Evolutionary conservation across 2,888 invertebrate genomes (phyloP).

Genomic region (Leptinotarsa peninsularis): DNA sequence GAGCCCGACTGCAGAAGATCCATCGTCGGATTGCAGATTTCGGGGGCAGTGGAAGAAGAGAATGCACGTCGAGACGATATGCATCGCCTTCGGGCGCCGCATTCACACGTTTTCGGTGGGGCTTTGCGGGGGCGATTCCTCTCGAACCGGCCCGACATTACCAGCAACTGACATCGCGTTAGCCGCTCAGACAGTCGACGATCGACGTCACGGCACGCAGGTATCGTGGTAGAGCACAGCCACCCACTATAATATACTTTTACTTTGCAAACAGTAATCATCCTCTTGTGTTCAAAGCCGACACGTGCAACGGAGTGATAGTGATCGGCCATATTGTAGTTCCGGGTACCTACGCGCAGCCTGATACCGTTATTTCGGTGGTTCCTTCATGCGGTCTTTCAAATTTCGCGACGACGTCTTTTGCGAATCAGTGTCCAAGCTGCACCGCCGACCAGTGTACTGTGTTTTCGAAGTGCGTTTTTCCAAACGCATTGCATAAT

Average conservation of each 20-base stretch:
- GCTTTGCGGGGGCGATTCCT: conserved; percentile 43
- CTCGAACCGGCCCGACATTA: conserved; percentile 43
- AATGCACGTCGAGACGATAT: conserved; percentile 50
- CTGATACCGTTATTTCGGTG: conserved; percentile 37
- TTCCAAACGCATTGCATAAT: conserved; percentile 57
- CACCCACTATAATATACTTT: conserved; percentile 45
- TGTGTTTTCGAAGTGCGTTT: conserved; percentile 48
- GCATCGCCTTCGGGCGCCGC: conserved; percentile 52
- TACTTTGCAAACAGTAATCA: conserved; percentile 38
- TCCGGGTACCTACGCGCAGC: conserved; percentile 34
- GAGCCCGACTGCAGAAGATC: conserved; percentile 37
- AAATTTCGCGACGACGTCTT: conserved; percentile 15
- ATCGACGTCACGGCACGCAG: conserved; percentile 45
- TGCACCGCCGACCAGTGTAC: conserved; percentile 33
- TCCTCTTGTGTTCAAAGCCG: conserved; percentile 40
- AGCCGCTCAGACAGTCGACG: conserved; percentile 46
- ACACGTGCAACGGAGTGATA: conserved; percentile 38
- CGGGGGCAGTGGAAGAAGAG: conserved; percentile 41
- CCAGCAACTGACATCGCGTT: conserved; percentile 46
- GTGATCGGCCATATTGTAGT: conserved; percentile 39
- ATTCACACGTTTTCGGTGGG: conserved; percentile 48
- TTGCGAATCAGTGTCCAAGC: conserved; percentile 20
- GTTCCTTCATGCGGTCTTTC: conserved; percentile 31
- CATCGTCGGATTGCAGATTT: conserved; percentile 40
- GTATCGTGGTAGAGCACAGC: conserved; percentile 40